These are phyloP conservation scores for Ciconia boyciana DNA, from an alignment of 2,113 vertebrate genomes.

Conservation along the genomic window DNA sequence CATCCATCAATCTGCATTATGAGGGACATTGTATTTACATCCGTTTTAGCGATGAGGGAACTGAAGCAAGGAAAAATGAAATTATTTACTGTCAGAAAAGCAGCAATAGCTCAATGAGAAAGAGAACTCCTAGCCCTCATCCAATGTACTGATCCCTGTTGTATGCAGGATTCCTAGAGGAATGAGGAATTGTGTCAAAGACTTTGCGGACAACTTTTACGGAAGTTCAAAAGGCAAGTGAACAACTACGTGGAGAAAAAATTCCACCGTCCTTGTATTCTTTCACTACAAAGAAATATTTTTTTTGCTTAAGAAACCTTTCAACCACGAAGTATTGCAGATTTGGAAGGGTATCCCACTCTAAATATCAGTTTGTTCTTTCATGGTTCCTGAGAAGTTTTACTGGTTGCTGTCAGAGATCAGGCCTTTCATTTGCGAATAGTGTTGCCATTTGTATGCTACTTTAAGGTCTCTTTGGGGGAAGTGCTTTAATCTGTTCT, in stretches of 20 bases:
- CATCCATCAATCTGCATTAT: background rate
- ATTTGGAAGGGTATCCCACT: background rate
- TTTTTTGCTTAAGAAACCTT: background rate
- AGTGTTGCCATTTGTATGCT: background rate
- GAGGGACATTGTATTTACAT: background rate
- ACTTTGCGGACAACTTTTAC: background rate
- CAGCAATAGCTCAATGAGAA: background rate
- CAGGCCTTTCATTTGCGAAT: background rate
- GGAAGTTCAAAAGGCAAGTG: background rate
- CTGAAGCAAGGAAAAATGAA: background rate
- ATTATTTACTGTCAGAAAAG: background rate
- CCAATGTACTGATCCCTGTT: background rate
- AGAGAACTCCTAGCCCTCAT: background rate
- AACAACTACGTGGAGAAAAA: background rate
- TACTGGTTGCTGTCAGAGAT: background rate
- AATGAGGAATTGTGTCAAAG: background rate
- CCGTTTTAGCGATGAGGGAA: rapidly evolving
- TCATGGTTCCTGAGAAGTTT: background rate
- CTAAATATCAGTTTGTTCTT: background rate
- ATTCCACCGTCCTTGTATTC: background rate
- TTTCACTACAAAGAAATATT: background rate
- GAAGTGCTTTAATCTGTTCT: background rate
- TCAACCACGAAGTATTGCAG: background rate
- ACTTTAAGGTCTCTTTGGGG: background rate
- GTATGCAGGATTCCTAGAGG: background rate